Base-by-base conservation (phyloP, 2,888 invertebrate genomes). In the Drosophila robusta region DNA sequence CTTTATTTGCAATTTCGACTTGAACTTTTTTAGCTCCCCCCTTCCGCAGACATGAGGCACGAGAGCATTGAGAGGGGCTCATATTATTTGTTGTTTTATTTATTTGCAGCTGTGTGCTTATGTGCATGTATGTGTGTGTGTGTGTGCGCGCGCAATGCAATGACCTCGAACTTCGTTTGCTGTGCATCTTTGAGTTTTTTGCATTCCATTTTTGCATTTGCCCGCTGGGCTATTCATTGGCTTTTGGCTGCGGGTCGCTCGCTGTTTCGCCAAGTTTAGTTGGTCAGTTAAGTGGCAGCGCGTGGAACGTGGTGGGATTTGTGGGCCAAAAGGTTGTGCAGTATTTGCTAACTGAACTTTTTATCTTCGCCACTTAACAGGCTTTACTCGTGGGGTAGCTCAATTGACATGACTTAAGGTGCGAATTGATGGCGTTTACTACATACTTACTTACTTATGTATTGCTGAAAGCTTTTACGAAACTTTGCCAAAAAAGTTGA, bases 111-210 rank as follows among this genome's bases (percentile, higher is more conserved):
- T 62, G 55, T 39, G 47, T 54, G 58, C 47, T 9, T 44, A 32
- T 32, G 38, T 61, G 39, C 47, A 54, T 65, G 51, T 44, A 47
- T 57, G 49, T 18, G 8, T 36, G 32, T 52, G 52, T 22, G 26
- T 61, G 18, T 34, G 14, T 39, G 47, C 54, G 42, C 73, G 67
- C 65, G 78, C 68, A 75, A 87, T 89, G 86, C 89, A 89, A 86
- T 89, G 89, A 89, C 89, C 89, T 89, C 89, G 89, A 89, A 89
- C 89, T 89, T 89, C 75, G 75, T 78, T 78, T 69, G 56, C 79
- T 78, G 76, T 79, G 79, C 80, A 79, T 80, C 80, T 78, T 76
- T 70, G 66, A 75, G 76, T 69, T 60, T 68, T 71, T 66, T 70
- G 57, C 51, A 67, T 71, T 77, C 63, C 57, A 56, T 75, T 65